Evolutionary conservation across 2,113 vertebrate species (phyloP), one percentile per base, ranked within the genome.

Genomic region (Corydoras sp.): DNA sequence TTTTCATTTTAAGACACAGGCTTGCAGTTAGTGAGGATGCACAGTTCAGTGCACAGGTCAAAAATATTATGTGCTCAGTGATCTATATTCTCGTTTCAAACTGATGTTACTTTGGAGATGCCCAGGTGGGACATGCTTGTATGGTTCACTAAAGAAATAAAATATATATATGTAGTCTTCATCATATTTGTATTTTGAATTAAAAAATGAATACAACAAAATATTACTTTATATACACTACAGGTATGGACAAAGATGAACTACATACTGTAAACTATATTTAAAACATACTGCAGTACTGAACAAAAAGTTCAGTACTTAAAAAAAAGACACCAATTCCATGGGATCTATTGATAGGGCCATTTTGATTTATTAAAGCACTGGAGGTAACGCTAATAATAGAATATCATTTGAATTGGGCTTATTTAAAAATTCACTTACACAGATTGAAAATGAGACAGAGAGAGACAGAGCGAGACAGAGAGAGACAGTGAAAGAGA

Each of bases 291-390:
- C 62, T 48, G 61, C 60, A 50, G 62, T 49, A 73, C 62, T 76
- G 30, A 75, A 76, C 70, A 65, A 69, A 70, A 60, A 79, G 72
- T 56, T 69, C 61, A 79, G 58, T 70, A 53, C 70, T 74, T 31
- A 69, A 69, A 65, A 31, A 78, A 72, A 81, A 69, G 30, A 62
- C 63, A 56, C 65, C 72, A 62, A 65, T 70, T 82, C 74, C 75
- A 86, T 83, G 84, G 85, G 75, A 81, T 80, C 83, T 82, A 87
- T 84, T 85, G 85, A 86, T 87, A 86, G 76, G 76, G 83, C 35
- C 82, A 87, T 85, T 83, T 83, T 87, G 85, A 83, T 86, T 85
- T 84, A 89, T 88, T 89, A 89, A 86, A 88, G 83, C 80, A 83
- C 73, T 86, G 82, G 83, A 82, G 82, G 81, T 86, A 84, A 83